Base-by-base conservation (phyloP, 2,113 vertebrate genomes). In the Coptodon bakossiorum region DNA sequence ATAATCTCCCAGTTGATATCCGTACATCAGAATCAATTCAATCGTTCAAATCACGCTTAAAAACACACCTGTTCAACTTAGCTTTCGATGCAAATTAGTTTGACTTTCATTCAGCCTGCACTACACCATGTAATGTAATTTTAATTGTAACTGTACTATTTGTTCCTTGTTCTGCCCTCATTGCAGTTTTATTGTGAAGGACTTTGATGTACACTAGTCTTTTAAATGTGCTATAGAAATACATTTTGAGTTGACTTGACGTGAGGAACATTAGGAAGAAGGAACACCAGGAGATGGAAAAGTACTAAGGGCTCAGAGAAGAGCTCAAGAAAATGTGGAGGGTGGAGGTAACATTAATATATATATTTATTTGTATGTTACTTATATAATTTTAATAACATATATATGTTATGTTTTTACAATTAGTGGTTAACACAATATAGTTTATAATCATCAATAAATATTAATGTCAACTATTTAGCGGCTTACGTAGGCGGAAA, bases 401-500 rank as follows among this genome's bases (percentile, higher is more conserved):
- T 36, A 12, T 63, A n/a, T 63, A 36, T 11, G 16, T 63, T 63
- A 7, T 63, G 59, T 19, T 19, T 50, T 76, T 31, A 76, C 6
- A 76, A 50, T 76, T 76, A 50, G 17, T 50, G 27, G 9, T 76
- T 50, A 76, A 27, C 3, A 71, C 13, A n/a, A 7, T 71, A 6
- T 24, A 24, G 36, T 22, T 10, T 31, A 7, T 7, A 50, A 50
- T 19, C 24, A 48, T 48, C 43, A 48, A 48, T 48, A 76, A 7
- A 76, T 76, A 48, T 48, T 19, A 50, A 29, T 17, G 43, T 45
- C 2, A 76, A 29, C 13, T 5, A 45, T 50, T 50, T 76, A 17
- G 24, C 43, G 6, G 17, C 10, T 36, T 31, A 52, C 31, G n/a
- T 50, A 40, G 40, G 59, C 79, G 92, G 94, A 95, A 93, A 89